A percentile compares a stretch with the other conserved stretches of the same genome.
Conservation (phyloP, 2,797 vertebrate genomes). For the Cephalopachus bancanus region DNA sequence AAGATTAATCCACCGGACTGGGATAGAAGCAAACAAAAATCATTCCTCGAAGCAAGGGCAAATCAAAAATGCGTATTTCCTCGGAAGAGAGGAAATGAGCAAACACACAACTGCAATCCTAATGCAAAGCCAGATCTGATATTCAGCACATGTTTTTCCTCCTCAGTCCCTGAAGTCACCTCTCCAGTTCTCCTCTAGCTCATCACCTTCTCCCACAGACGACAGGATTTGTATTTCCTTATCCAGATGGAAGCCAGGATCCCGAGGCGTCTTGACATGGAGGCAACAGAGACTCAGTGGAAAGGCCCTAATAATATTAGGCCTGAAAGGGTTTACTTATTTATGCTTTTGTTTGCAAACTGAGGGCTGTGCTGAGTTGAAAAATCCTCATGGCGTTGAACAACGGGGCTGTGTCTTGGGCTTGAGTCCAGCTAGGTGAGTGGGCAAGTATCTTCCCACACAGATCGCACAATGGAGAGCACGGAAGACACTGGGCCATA, state of each 20-base stretch:
- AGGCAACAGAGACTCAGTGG: slow-evolving; percentile 5
- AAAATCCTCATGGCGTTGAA: not conserved
- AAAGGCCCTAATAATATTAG: not conserved
- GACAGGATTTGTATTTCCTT: slow-evolving; percentile 30
- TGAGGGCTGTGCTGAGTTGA: not conserved
- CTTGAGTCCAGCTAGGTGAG: not conserved
- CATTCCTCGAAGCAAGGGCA: slow-evolving; percentile 26
- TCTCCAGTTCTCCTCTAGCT: not conserved
- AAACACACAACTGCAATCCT: not conserved
- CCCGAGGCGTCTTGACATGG: not conserved
- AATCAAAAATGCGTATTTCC: not conserved
- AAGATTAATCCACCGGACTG: not conserved
- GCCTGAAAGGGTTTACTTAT: not conserved
- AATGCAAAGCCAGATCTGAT: not conserved
- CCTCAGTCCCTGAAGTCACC: not conserved
- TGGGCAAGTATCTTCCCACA: not conserved
- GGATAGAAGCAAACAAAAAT: slow-evolving; percentile 35
- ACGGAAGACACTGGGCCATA: not conserved
- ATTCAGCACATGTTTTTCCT: not conserved
- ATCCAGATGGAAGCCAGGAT: slow-evolving; percentile 5
- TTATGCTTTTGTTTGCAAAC: slow-evolving; percentile 30
- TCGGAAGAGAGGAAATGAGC: not conserved
- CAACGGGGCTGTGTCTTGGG: not conserved
- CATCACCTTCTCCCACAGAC: not conserved
- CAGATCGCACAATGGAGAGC: not conserved